phyloP scores from a whole-genome alignment of 2,113 vertebrate species.

The Cryptomyrus ogoouensis region DNA sequence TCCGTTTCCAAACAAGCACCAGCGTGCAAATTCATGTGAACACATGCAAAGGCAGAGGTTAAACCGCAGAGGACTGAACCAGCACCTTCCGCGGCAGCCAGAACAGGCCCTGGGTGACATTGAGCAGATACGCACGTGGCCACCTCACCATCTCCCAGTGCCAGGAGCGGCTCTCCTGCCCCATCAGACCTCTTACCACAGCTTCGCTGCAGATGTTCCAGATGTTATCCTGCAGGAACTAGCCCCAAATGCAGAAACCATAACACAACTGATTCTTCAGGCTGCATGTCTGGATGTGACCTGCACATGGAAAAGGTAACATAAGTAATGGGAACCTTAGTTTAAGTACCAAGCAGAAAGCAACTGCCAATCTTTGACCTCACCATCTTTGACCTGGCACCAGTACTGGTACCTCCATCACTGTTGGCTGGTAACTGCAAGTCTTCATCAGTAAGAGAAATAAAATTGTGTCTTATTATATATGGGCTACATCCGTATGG shows the following conservation, averaged over 20 bases:
- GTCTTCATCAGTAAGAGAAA: conserved; percentile 57
- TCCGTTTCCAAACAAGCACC: background rate
- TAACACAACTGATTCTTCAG: background rate
- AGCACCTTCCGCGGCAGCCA: background rate
- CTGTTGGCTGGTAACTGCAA: conserved; percentile 49
- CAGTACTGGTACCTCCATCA: conserved; percentile 53
- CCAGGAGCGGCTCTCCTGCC: background rate
- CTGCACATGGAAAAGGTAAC: background rate
- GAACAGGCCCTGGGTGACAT: background rate
- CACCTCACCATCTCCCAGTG: background rate
- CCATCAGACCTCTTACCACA: background rate
- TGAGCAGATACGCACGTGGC: background rate
- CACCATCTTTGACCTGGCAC: conserved; percentile 15
- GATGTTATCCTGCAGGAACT: background rate
- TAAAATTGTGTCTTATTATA: conserved; percentile 39
- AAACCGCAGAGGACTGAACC: background rate
- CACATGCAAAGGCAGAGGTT: background rate
- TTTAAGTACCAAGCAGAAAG: background rate
- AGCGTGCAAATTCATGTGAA: background rate
- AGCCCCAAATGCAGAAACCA: background rate
- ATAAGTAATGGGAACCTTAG: background rate
- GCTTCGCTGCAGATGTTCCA: background rate
- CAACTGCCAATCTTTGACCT: background rate
- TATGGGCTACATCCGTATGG: conserved; percentile 32
- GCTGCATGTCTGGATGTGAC: background rate